A percentile compares a stretch with the other conserved stretches of the same genome.
These are phyloP conservation scores for Pterocles burchelli DNA, from an alignment of 2,113 vertebrate species.

Conservation along the genomic window DNA sequence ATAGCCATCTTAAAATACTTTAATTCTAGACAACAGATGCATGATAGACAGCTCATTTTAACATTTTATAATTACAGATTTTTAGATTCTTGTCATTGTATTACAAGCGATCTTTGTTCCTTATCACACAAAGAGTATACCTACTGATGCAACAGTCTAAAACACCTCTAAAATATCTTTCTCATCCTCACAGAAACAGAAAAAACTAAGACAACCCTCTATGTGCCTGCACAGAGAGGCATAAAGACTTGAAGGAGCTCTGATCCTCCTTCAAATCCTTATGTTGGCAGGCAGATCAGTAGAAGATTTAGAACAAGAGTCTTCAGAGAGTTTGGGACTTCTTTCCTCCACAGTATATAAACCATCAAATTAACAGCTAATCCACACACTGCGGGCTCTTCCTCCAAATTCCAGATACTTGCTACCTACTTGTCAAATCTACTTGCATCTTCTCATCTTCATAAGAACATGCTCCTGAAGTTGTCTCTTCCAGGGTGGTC, in stretches of 20 bases:
- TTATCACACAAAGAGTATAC: neutral
- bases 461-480: neutral
- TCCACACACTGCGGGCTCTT: neutral
- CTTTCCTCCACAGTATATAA: neutral
- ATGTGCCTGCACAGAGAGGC: fast-evolving
- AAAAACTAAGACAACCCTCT: neutral
- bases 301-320: neutral
- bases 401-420: neutral
- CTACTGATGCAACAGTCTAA: neutral
- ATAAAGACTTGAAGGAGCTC: neutral
- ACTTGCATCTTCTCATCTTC: neutral
- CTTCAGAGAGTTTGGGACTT: neutral
- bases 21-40: neutral
- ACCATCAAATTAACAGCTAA: neutral
- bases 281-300: neutral
- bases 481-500: neutral
- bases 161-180: neutral
- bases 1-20: neutral
- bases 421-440: neutral
- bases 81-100: neutral
- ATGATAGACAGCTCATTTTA: neutral
- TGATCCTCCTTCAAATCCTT: neutral
- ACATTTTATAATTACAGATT: neutral
- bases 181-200: neutral
- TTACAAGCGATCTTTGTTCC: neutral